Percentiles rank a stretch among this genome's conserved stretches.
phyloP scores from a whole-genome alignment of 2,888 invertebrate genomes.

The Drosophila eohydei region DNA sequence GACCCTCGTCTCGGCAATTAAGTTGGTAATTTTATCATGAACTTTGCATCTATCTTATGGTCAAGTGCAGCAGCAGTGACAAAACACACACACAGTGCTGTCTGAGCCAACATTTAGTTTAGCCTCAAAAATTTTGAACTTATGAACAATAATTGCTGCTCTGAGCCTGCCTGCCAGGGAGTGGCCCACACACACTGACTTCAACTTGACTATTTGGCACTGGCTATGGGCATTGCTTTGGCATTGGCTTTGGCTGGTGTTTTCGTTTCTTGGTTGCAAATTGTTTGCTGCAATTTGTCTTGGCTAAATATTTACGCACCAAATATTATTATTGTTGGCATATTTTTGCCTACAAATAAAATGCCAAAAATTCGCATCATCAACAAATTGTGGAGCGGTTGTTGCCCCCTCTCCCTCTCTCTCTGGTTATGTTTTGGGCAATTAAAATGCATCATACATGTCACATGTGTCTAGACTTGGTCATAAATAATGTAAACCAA shows the following conservation, averaged over 20 bases:
- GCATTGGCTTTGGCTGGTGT: not conserved
- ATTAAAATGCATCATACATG: constrained; percentile 57
- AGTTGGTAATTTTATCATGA: constrained; percentile 78
- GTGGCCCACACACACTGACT: constrained; percentile 1
- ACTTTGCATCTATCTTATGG: constrained; percentile 69
- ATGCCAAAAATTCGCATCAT: constrained; percentile 53
- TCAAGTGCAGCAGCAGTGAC: constrained; percentile 54
- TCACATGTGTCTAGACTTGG: constrained; percentile 71
- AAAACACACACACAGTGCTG: constrained; percentile 20
- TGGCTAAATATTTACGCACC: constrained; percentile 68
- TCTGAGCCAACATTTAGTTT: constrained; percentile 35
- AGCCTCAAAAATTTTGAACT: constrained; percentile 61
- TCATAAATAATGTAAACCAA: constrained; percentile 66
- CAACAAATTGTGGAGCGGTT: constrained; percentile 37
- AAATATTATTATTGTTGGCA: constrained; percentile 61
- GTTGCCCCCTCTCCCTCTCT: not conserved
- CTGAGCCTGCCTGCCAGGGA: constrained; percentile 14
- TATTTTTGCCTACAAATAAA: constrained; percentile 58
- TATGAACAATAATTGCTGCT: constrained; percentile 69
- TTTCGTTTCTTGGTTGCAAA: constrained; percentile 55
- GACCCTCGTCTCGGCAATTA: constrained; percentile 66
- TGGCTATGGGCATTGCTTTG: not conserved
- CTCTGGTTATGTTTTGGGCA: constrained; percentile 24
- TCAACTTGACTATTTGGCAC: constrained; percentile 5
- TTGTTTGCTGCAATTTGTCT: constrained; percentile 79